Conservation (phyloP, 2,888 invertebrate genomes). For the Agrochola macilenta region DNA sequence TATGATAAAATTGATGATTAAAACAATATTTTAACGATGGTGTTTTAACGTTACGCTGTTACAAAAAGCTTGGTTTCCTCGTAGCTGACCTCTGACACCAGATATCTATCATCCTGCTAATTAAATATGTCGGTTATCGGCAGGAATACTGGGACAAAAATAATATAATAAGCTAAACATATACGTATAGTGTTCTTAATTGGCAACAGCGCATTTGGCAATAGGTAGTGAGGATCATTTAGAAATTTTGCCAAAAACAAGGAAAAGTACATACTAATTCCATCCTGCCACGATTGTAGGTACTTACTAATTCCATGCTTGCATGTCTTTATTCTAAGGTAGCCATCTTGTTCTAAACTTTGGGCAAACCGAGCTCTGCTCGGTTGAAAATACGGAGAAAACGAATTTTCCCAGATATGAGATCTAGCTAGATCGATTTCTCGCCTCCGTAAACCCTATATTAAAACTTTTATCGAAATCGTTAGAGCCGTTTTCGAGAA, state of each 20-base stretch:
- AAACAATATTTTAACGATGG: slow-evolving; percentile 77
- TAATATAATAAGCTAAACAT: slow-evolving; percentile 60
- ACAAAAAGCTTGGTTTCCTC: slow-evolving; percentile 79
- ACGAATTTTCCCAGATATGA: too few species aligned
- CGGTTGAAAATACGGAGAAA: too few species aligned
- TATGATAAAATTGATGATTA: slow-evolving; percentile 85
- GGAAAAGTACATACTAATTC: too few species aligned
- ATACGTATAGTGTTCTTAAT: slow-evolving; percentile 51
- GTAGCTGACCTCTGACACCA: slow-evolving; percentile 85
- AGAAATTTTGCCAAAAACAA: neutral
- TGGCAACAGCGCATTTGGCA: slow-evolving; percentile 28
- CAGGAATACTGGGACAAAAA: slow-evolving; percentile 67
- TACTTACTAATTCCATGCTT: too few species aligned
- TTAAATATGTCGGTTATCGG: slow-evolving; percentile 74
- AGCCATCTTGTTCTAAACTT: too few species aligned
- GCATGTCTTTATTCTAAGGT: too few species aligned
- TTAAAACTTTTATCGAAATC: too few species aligned
- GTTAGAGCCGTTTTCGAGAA: too few species aligned
- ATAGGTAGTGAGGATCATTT: slow-evolving; percentile 1
- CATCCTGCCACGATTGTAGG: too few species aligned
- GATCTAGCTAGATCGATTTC: too few species aligned
- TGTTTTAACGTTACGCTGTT: slow-evolving; percentile 67
- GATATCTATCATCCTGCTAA: slow-evolving; percentile 82
- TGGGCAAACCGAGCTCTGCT: too few species aligned
- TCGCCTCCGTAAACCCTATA: too few species aligned